These are phyloP conservation scores for Arnoldichthys spilopterus DNA, from an alignment of 2,797 vertebrate species.

Conservation along the genomic window DNA sequence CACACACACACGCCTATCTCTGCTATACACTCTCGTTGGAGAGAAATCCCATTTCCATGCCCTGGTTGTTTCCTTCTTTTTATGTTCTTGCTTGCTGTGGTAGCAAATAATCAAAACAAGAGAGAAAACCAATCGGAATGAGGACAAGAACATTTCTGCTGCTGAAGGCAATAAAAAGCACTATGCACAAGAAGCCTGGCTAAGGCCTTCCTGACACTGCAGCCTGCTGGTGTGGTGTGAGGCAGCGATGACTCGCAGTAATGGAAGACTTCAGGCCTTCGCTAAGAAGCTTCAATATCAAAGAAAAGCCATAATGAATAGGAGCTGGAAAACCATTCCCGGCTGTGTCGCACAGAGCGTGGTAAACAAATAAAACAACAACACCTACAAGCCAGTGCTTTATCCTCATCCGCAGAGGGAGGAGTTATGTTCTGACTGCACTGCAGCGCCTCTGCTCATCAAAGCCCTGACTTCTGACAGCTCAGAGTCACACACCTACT, in stretches of 20 bases:
- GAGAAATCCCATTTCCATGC: conserved; percentile 39
- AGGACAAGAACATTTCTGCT: conserved; percentile 49
- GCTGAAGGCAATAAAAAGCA: conserved; percentile 50
- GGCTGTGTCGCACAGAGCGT: conserved; percentile 37
- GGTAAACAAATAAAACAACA: conserved; percentile 21
- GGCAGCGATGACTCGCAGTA: conserved; percentile 31
- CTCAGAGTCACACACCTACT: background rate
- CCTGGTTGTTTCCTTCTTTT: conserved; percentile 44
- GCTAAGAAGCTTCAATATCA: conserved; percentile 37
- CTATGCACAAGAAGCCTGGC: conserved; percentile 31
- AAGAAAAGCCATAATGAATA: conserved; percentile 45
- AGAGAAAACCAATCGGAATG: conserved; percentile 51
- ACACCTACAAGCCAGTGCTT: background rate
- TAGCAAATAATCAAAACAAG: conserved; percentile 57
- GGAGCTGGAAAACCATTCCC: conserved; percentile 36
- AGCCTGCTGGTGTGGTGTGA: background rate
- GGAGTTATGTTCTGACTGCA: background rate
- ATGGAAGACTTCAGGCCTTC: conserved; percentile 33
- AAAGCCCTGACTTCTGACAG: conserved; percentile 1
- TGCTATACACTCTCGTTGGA: conserved; percentile 35
- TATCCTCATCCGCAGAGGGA: conserved; percentile 7
- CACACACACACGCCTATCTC: background rate
- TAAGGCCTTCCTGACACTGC: conserved; percentile 38
- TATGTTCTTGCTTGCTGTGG: conserved; percentile 50
- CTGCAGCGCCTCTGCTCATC: background rate